A percentile compares a stretch with the other conserved stretches of the same genome.
Conservation (phyloP, 1,140 invertebrate species). For the Drosophila arawakana region DNA sequence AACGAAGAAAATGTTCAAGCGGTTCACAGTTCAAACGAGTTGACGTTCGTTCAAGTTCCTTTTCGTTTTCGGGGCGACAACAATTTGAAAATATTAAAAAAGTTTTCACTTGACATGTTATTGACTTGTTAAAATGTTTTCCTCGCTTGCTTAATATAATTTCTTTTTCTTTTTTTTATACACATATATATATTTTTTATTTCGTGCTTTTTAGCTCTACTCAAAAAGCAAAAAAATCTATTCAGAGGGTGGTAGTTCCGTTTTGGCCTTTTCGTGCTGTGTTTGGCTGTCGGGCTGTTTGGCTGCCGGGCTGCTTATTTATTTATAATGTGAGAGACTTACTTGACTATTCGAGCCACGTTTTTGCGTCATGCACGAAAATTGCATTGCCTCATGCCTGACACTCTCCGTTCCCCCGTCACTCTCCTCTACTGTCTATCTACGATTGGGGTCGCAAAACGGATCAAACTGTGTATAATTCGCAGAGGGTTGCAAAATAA, state of each 20-base stretch:
- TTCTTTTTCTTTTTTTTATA: constrained; percentile 31
- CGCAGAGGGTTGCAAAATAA: constrained; percentile 74
- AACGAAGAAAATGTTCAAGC: not conserved
- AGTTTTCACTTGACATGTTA: constrained; percentile 82
- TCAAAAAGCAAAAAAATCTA: constrained; percentile 5
- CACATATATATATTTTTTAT: constrained; percentile 15
- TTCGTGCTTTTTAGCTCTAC: not conserved
- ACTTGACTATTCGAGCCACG: constrained; percentile 78
- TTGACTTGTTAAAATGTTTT: constrained; percentile 83
- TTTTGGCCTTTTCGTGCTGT: constrained; percentile 33
- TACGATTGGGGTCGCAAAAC: constrained; percentile 46
- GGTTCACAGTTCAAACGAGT: constrained; percentile 46
- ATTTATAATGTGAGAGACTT: constrained; percentile 81
- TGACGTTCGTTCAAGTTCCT: constrained; percentile 34
- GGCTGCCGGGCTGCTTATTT: constrained; percentile 70
- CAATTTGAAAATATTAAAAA: constrained; percentile 82
- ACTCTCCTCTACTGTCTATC: not conserved
- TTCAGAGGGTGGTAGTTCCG: constrained; percentile 42
- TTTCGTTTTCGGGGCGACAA: constrained; percentile 39
- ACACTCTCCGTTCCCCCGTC: not conserved
- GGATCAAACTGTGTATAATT: constrained; percentile 82
- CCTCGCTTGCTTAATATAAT: constrained; percentile 65
- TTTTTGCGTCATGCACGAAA: constrained; percentile 80
- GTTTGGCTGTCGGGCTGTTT: constrained; percentile 60
- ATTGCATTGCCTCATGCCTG: constrained; percentile 68